These are phyloP conservation scores for Pogonomyrmex barbatus DNA, from an alignment of 1,140 invertebrate genomes.

Conservation along the genomic window DNA sequence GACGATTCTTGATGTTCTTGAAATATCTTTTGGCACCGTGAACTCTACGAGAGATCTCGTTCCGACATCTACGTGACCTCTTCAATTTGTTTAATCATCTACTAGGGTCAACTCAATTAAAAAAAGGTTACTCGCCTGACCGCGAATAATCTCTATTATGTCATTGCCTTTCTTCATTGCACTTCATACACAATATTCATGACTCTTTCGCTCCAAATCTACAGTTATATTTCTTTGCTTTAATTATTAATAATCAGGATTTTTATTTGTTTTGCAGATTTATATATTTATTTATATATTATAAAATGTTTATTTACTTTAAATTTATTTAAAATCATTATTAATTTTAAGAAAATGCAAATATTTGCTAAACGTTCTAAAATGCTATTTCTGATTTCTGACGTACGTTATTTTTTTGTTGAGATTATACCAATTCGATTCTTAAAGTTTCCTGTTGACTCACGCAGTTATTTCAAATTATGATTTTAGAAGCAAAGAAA, in stretches of 20 bases:
- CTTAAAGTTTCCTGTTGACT: too few species aligned
- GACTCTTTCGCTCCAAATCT: background rate
- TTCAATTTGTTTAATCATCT: conserved; percentile 74
- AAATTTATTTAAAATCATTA: too few species aligned
- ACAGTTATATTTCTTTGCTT: background rate
- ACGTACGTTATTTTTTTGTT: too few species aligned
- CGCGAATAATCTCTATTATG: conserved; percentile 58
- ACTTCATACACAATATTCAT: background rate
- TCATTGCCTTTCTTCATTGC: conserved; percentile 20
- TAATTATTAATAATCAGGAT: background rate
- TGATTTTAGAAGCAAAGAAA: too few species aligned
- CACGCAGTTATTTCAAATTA: too few species aligned
- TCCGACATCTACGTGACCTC: conserved; percentile 60
- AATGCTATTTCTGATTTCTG: too few species aligned
- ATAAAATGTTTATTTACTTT: too few species aligned
- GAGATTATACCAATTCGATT: too few species aligned
- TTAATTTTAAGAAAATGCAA: too few species aligned
- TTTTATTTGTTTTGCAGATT: background rate
- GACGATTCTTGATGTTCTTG: background rate
- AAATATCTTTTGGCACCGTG: conserved; percentile 5
- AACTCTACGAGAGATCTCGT: conserved; percentile 39
- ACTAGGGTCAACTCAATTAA: conserved; percentile 75
- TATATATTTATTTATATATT: background rate
- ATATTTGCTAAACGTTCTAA: too few species aligned
- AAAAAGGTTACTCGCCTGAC: conserved; percentile 58